Base-by-base conservation (phyloP, 2,113 vertebrate genomes). In the Zosterops hypoxanthus region DNA sequence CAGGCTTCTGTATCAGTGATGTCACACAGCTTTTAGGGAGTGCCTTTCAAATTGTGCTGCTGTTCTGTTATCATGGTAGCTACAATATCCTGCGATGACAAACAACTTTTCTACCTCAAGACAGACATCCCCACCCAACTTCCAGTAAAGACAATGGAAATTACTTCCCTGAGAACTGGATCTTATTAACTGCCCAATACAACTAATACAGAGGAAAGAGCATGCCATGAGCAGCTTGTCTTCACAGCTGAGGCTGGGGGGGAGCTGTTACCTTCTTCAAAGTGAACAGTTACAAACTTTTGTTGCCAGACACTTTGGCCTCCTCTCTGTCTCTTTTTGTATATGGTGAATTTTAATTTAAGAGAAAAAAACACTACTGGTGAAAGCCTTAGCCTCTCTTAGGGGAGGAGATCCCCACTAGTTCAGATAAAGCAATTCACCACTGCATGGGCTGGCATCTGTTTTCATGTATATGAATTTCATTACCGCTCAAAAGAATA, bases 11-110 rank as follows among this genome's bases (percentile, higher is more conserved):
- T 76, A 95, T 64, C 85, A 80, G 36, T 8, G 4, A 88, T 52
- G 91, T 77, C 75, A 68, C 49, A 59, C 39, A 75, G 93, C 47
- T 80, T 88, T 86, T 26, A 91, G 92, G 84, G 82, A 95, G 93
- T 95, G 90, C 71, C 90, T 90, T 85, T 95, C 71, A 70, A 91
- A 88, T 46, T 70, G 71, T 77, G 79, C 87, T 85, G 84, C 84
- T 82, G 71, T 42, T 76, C 61, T 94, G 87, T 96, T 97, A 96
- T 95, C 92, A 73, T 60, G 68, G 82, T 25, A 80, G 85, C 85
- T 93, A 94, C 90, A 73, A 81, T 94, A 94, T 91, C 96, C 93
- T 95, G 93, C 1, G 1, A 97, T 77, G 92, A 96, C 60, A 95
- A 97, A 95, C 66, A 90, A 39, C 36, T 90, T 96, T 88, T 91